phyloP scores from a whole-genome alignment of 2,888 invertebrate genomes.

The Drosophila suboccidentalis region DNA sequence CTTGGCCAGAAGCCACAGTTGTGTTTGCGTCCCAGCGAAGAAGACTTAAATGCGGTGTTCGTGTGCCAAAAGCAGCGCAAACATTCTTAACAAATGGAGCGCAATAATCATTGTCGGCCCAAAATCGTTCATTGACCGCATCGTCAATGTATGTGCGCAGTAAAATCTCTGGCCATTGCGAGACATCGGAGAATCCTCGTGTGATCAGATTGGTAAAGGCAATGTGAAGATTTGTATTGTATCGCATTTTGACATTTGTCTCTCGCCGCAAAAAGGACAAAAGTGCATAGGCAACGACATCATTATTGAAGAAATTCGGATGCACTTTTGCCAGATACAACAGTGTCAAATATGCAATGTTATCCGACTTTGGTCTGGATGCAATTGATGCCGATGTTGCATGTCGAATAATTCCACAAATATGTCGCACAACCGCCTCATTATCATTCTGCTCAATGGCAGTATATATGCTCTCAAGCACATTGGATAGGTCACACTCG shows the following conservation, averaged over 20 bases:
- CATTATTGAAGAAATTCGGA: conserved; percentile 91
- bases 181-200: conserved; percentile 92
- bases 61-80: conserved; percentile 86
- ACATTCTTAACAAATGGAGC: conserved; percentile 96
- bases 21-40: conserved; percentile 74
- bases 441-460: conserved; percentile 92
- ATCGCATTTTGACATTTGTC: conserved; percentile 91
- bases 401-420: conserved; percentile 95
- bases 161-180: conserved; percentile 96
- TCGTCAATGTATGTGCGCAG: conserved; percentile 98
- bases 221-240: conserved; percentile 92
- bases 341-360: conserved; percentile 91
- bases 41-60: conserved; percentile 79
- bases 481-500: conserved; percentile 92
- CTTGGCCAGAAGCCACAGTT: conserved; percentile 53
- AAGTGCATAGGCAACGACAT: conserved; percentile 91
- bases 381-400: conserved; percentile 90
- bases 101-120: conserved; percentile 97
- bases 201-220: conserved; percentile 94
- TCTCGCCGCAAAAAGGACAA: conserved; percentile 94
- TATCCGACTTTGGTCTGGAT: conserved; percentile 93
- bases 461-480: conserved; percentile 91
- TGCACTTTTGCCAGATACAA: conserved; percentile 93
- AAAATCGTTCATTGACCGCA: conserved; percentile 95
- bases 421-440: conserved; percentile 91